These are phyloP conservation scores for Leptinotarsa haldemani DNA, from an alignment of 2,888 invertebrate genomes.

Conservation along the genomic window DNA sequence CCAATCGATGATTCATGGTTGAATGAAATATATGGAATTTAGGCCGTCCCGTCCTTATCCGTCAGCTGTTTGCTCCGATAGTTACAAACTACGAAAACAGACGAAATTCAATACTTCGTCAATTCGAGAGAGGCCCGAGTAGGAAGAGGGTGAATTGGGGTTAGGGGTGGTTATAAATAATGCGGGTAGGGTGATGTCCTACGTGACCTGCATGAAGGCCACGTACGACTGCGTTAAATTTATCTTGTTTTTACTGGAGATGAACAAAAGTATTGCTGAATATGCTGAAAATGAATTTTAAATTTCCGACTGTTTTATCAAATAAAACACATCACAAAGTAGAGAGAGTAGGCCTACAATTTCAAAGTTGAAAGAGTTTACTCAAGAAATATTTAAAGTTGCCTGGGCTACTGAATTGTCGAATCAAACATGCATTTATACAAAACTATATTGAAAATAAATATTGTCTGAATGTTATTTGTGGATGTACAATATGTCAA, in stretches of 20 bases:
- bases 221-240: too few species aligned
- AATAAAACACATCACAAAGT: too few species aligned
- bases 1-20: slow-evolving; percentile 43
- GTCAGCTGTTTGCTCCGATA: slow-evolving; percentile 43
- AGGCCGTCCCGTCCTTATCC: slow-evolving; percentile 40
- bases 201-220: background rate
- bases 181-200: slow-evolving; percentile 14
- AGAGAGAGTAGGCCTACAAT: too few species aligned
- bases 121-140: background rate
- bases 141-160: slow-evolving; percentile 10
- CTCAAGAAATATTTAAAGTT: too few species aligned
- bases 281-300: background rate
- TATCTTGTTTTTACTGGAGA: background rate
- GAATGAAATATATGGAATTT: slow-evolving; percentile 36
- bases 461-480: too few species aligned
- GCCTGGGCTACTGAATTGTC: too few species aligned
- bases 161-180: slow-evolving; percentile 15
- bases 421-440: too few species aligned
- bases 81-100: slow-evolving; percentile 12
- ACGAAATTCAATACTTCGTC: slow-evolving; percentile 13
- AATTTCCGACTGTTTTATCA: too few species aligned
- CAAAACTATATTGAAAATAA: too few species aligned
- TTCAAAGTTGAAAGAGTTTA: too few species aligned
- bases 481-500: too few species aligned
- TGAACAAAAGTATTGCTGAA: background rate